Conservation (phyloP, 1,140 invertebrate species). For the Sipha flava region DNA sequence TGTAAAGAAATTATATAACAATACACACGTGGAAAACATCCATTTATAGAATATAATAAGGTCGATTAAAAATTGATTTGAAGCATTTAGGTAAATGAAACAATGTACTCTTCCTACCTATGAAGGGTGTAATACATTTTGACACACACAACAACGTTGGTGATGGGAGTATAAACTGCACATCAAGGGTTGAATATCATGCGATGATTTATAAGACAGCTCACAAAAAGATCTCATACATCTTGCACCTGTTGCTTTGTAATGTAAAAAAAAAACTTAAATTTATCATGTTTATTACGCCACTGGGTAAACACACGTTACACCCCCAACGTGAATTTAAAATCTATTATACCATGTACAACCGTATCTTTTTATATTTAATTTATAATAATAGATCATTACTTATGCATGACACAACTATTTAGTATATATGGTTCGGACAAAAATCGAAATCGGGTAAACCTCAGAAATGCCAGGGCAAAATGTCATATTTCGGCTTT, state of each 20-base stretch:
- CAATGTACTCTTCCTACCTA: no score
- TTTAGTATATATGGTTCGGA: no score
- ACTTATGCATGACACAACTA: no score
- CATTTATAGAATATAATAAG: no score
- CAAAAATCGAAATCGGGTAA: no score
- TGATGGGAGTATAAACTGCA: not conserved
- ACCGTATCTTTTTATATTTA: not conserved
- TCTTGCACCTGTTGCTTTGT: not conserved
- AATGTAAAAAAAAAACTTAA: not conserved
- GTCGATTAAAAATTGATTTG: not conserved
- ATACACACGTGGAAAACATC: no score
- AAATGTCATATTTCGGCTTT: no score
- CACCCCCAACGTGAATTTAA: not conserved
- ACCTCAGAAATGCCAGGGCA: no score
- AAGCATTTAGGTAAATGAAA: no score
- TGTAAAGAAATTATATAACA: no score
- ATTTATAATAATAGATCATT: not conserved
- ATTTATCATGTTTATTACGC: slow-evolving; percentile 12
- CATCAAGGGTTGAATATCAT: not conserved
- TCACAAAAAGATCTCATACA: not conserved
- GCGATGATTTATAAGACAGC: not conserved
- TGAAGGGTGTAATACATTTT: no score
- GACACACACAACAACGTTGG: no score
- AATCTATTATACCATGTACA: not conserved
- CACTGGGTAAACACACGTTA: slow-evolving; percentile 16